Evolutionary conservation across 2,888 invertebrate species (phyloP).

Genomic region (Julus scandinavius): DNA sequence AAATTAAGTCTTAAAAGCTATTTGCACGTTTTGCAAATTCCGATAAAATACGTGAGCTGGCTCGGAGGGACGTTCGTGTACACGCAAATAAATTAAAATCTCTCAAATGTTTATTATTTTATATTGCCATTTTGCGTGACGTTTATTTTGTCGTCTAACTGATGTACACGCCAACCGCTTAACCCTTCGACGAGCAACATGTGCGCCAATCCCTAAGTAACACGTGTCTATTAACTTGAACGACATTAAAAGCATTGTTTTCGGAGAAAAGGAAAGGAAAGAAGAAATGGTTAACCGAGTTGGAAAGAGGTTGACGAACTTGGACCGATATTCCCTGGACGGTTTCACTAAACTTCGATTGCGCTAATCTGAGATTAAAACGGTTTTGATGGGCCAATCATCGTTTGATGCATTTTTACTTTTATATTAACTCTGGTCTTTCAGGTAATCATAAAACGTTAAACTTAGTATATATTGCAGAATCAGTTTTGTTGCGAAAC

Average conservation of each 20-base stretch:
- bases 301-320: background rate
- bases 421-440: too few species aligned
- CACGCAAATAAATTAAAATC: slow-evolving; percentile 43
- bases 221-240: background rate
- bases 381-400: too few species aligned
- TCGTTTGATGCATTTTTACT: too few species aligned
- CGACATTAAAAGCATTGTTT: background rate
- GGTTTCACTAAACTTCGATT: background rate
- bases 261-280: background rate
- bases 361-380: background rate
- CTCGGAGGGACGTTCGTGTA: background rate
- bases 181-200: slow-evolving; percentile 16
- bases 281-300: background rate
- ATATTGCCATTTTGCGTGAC: background rate
- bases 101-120: slow-evolving; percentile 25
- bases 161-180: background rate
- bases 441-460: too few species aligned
- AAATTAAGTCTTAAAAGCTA: slow-evolving; percentile 44
- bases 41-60: background rate
- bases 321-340: too few species aligned
- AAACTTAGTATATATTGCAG: too few species aligned
- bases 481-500: too few species aligned
- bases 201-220: background rate
- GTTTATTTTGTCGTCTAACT: background rate
- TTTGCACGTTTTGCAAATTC: slow-evolving; percentile 40